These are phyloP conservation scores for Athene noctua DNA, from an alignment of 2,113 vertebrate genomes.

Conservation along the genomic window DNA sequence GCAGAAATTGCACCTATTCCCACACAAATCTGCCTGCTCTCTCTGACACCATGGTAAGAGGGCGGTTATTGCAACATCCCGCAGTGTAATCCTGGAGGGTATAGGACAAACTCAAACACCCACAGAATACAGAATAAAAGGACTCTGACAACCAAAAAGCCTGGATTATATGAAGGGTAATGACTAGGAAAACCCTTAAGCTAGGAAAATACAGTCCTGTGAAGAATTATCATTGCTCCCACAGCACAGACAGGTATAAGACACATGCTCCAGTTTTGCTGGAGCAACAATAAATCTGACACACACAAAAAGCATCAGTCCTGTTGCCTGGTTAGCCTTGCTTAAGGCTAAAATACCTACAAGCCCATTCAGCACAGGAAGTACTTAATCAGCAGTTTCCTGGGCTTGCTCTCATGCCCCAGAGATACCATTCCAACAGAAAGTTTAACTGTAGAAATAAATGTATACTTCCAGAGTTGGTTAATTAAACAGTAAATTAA, in stretches of 20 bases:
- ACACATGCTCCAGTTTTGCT: background rate
- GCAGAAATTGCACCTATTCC: background rate
- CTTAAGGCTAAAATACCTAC: background rate
- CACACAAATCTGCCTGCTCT: background rate
- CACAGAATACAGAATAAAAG: slow-evolving; percentile 1
- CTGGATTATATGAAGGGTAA: slow-evolving; percentile 9
- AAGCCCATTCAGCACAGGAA: background rate
- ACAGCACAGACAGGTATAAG: background rate
- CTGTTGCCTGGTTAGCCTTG: background rate
- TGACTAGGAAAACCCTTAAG: slow-evolving; percentile 22
- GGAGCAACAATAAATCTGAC: background rate
- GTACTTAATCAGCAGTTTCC: background rate
- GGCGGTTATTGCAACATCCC: background rate
- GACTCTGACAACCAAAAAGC: background rate
- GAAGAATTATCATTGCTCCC: slow-evolving; percentile 12
- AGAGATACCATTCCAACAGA: background rate
- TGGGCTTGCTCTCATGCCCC: background rate
- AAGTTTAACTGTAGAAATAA: background rate
- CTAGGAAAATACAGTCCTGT: slow-evolving; percentile 3
- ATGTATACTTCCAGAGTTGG: background rate
- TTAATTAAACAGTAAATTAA: background rate
- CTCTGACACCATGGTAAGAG: background rate
- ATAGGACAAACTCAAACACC: slow-evolving; percentile 5
- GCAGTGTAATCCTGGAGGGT: background rate
- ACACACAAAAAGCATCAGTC: background rate